phyloP scores from a whole-genome alignment of 1,140 invertebrate genomes.

The Trichogramma pretiosum region DNA sequence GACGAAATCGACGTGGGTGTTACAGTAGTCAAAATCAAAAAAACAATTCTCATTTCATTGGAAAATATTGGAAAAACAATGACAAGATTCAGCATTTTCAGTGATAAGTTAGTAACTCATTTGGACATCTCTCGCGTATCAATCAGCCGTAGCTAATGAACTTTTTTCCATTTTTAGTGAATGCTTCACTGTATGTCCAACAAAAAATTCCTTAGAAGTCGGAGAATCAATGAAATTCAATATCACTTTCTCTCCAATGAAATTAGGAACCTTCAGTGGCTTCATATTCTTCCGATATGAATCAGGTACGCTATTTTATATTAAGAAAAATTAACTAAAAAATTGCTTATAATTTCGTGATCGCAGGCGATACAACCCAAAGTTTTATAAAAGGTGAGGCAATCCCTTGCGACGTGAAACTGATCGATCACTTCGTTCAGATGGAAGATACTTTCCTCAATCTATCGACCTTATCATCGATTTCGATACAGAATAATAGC shows the following conservation, averaged over 20 bases:
- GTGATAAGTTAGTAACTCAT: too few relatives aligned
- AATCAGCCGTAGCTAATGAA: too few relatives aligned
- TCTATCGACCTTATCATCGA: conserved; percentile 27
- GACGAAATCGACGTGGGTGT: conserved; percentile 39
- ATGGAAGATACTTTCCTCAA: conserved; percentile 42
- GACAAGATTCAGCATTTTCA: conserved; percentile 32
- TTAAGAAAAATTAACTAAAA: background rate
- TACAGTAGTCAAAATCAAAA: conserved; percentile 37
- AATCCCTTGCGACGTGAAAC: conserved; percentile 26
- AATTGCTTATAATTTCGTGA: conserved; percentile 8
- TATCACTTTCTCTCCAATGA: conserved; percentile 28
- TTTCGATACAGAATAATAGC: conserved; percentile 42
- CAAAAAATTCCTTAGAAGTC: conserved; percentile 32
- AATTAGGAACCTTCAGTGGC: conserved; percentile 24
- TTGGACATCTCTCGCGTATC: too few relatives aligned
- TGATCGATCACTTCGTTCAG: conserved; percentile 27
- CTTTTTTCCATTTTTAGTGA: conserved; percentile 6
- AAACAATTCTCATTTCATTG: conserved; percentile 33
- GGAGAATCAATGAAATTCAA: conserved; percentile 30
- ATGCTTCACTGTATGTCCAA: conserved; percentile 29
- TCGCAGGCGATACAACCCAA: conserved; percentile 31
- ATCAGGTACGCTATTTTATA: conserved; percentile 25
- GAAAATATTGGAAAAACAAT: conserved; percentile 36
- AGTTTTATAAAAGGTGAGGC: conserved; percentile 29
- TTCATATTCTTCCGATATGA: conserved; percentile 38